These are phyloP conservation scores for Cotesia vestalis DNA, from an alignment of 1,140 invertebrate species.

Conservation along the genomic window DNA sequence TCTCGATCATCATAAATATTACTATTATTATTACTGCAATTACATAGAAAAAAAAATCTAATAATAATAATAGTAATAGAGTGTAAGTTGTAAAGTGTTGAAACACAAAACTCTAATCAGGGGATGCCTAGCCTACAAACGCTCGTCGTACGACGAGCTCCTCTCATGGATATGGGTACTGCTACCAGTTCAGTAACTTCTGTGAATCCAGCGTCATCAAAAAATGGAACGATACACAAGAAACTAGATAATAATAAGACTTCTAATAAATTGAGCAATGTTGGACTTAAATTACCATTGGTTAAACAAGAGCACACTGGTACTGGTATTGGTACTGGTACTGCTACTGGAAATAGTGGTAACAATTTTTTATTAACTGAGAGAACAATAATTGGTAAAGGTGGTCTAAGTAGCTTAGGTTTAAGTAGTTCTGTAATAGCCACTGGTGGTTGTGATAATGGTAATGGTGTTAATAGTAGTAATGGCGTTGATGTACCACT, in stretches of 20 bases:
- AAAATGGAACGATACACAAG: slow-evolving; percentile 46
- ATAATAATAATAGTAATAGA: neutral
- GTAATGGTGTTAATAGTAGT: too few relatives aligned
- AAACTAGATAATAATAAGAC: slow-evolving; percentile 52
- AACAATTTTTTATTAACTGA: slow-evolving; percentile 56
- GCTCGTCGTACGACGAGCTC: slow-evolving; percentile 65
- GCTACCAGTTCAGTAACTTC: slow-evolving; percentile 61
- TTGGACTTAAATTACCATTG: slow-evolving; percentile 56
- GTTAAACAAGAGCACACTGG: slow-evolving; percentile 54
- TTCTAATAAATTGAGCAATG: slow-evolving; percentile 47
- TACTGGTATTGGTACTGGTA: slow-evolving; percentile 9
- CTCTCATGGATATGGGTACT: slow-evolving; percentile 63
- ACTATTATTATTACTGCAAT: neutral
- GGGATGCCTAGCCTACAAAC: slow-evolving; percentile 67
- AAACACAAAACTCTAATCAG: slow-evolving; percentile 50
- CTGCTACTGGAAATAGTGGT: slow-evolving; percentile 41
- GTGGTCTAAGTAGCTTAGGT: slow-evolving; percentile 11
- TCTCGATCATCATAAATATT: too few relatives aligned
- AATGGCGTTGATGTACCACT: slow-evolving; percentile 49
- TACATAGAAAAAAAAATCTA: too few relatives aligned
- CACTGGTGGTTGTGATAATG: neutral
- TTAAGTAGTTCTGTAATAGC: too few relatives aligned
- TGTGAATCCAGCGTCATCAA: slow-evolving; percentile 51
- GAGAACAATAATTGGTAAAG: slow-evolving; percentile 43
- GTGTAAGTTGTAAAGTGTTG: slow-evolving; percentile 19